Evolutionary conservation across 1,140 invertebrate species (phyloP).

Genomic region (Drosophila ohnishii): DNA sequence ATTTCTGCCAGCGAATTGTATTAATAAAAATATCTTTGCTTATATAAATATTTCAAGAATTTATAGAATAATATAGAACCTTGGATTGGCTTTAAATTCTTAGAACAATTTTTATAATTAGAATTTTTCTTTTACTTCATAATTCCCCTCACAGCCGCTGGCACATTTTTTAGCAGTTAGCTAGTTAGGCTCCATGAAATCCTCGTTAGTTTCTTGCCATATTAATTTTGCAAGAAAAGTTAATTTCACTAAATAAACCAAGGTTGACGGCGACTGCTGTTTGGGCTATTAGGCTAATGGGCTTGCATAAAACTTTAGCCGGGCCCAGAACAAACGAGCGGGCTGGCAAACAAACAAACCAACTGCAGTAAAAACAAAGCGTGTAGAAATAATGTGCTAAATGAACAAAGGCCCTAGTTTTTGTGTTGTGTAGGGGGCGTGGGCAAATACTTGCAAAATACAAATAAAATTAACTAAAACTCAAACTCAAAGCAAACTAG

Average conservation of each 20-base stretch:
- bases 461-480: constrained; percentile 79
- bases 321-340: constrained; percentile 26
- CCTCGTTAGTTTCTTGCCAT: constrained; percentile 25
- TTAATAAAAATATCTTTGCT: background rate
- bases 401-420: constrained; percentile 55
- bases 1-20: too few relatives aligned
- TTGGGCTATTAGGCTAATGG: constrained; percentile 68
- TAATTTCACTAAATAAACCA: constrained; percentile 59
- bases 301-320: constrained; percentile 62
- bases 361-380: constrained; percentile 74
- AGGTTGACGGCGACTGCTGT: constrained; percentile 40
- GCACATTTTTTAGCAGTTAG: background rate
- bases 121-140: background rate
- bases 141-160: background rate
- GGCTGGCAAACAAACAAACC: constrained; percentile 48
- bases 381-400: constrained; percentile 73
- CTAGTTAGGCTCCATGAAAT: constrained; percentile 6
- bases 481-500: constrained; percentile 64
- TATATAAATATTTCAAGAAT: background rate
- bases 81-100: background rate
- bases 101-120: accelerated
- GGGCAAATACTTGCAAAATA: constrained; percentile 65
- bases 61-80: background rate
- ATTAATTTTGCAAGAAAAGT: constrained; percentile 58
- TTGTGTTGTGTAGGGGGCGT: constrained; percentile 9